Percentiles rank a stretch among this genome's conserved stretches.
Conservation (phyloP, 2,797 vertebrate genomes). For the Oreochromis grahami region DNA sequence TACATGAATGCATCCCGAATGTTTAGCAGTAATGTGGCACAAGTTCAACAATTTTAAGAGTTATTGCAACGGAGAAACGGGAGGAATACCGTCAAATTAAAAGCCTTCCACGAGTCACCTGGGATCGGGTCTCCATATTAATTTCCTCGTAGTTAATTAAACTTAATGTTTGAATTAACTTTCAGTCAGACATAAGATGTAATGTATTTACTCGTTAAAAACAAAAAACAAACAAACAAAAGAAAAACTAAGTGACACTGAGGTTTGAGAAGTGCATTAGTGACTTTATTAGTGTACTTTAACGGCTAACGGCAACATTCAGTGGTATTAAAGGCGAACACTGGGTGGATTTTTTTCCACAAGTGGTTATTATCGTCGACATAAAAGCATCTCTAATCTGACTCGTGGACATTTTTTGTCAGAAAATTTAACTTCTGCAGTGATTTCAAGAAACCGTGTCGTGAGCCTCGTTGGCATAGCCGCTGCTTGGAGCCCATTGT, state of each 20-base stretch:
- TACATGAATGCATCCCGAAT: not conserved
- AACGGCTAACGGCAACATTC: not conserved
- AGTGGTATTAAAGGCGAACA: not conserved
- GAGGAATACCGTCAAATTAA: not conserved
- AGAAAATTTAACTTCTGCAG: not conserved
- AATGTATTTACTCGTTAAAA: not conserved
- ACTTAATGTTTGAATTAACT: not conserved
- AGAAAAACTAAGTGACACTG: not conserved
- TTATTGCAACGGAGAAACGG: not conserved
- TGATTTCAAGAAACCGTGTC: not conserved
- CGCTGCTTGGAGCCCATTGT: constrained; percentile 58
- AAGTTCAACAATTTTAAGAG: not conserved
- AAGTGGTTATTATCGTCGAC: not conserved
- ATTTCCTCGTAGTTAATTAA: not conserved
- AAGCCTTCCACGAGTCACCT: not conserved
- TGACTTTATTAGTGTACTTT: not conserved
- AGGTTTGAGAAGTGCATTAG: not conserved
- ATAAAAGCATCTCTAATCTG: rapidly evolving
- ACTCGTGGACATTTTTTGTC: not conserved
- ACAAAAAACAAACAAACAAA: not conserved
- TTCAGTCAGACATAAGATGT: not conserved
- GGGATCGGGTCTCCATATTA: not conserved
- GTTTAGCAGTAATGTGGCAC: rapidly evolving
- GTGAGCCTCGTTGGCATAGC: not conserved
- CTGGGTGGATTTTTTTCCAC: not conserved